Evolutionary conservation across 2,888 invertebrate genomes (phyloP).

Genomic region (Hypena proboscidalis): DNA sequence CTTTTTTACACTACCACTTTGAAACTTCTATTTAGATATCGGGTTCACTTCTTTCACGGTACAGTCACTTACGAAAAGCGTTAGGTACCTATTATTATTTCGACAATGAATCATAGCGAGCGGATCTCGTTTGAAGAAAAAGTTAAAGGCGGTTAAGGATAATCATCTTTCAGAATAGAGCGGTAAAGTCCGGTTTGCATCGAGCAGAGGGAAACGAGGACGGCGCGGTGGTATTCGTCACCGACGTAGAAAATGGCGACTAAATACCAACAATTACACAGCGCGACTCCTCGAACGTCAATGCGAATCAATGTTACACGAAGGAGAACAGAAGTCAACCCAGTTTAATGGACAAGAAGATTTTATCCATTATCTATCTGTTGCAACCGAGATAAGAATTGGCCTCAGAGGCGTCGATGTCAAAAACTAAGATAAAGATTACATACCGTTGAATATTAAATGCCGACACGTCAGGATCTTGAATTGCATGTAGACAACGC

Average conservation of each 20-base stretch:
- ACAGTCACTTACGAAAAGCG: conserved; percentile 59
- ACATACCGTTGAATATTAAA: conserved; percentile 65
- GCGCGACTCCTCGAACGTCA: conserved; percentile 60
- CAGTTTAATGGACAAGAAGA: conserved; percentile 48
- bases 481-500: conserved; percentile 47
- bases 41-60: conserved; percentile 43
- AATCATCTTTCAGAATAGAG: conserved; percentile 69
- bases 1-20: conserved; percentile 52
- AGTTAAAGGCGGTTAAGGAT: conserved; percentile 53
- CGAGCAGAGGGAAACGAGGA: conserved; percentile 71
- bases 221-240: conserved; percentile 81
- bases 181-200: conserved; percentile 76
- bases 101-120: conserved; percentile 78
- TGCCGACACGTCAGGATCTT: conserved; percentile 49
- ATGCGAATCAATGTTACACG: conserved; percentile 59
- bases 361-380: conserved; percentile 58
- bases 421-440: conserved; percentile 43
- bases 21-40: conserved; percentile 35
- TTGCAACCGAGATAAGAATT: conserved; percentile 60
- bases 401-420: conserved; percentile 44
- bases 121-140: conserved; percentile 66
- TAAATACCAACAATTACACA: conserved; percentile 83
- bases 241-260: conserved; percentile 84
- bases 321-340: conserved; percentile 50
- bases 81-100: conserved; percentile 70